Evolutionary conservation across 2,888 invertebrate genomes (phyloP), one percentile per base, ranked within the genome.

Genomic region (Caenorhabditis uteleia): DNA sequence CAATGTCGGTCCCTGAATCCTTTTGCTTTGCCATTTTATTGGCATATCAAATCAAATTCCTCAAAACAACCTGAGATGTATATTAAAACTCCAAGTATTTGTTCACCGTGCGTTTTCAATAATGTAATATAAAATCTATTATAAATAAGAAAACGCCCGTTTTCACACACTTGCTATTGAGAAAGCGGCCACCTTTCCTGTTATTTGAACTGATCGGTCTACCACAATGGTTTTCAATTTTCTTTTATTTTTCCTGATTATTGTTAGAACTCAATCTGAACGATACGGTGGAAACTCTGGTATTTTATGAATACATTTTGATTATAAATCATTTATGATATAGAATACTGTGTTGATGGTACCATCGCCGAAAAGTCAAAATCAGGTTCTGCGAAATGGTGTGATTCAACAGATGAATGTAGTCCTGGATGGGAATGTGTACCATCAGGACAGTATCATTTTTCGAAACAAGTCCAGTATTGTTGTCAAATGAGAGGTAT

Each of bases 401-500:
- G 66, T 48, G 59, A 58, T 2, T 42, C 25, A 16, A 23, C 33
- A 3, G 55, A 51, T 21, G 66, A 66, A 8, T 66, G 66, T 38
- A 51, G 34, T 33, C 23, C 18, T 16, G 66, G 66, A 5, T 66
- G 66, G 66, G 45, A 55, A 31, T 66, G 66, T 38, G 39, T 53
- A 0, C 59, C 66, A 4, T 56, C 66, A 14, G 59, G 55, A 1
- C 46, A 56, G 12, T 59, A 34, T 38, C 71, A 71, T 48, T 71
- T 71, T 44, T 60, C 59, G 0, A 67, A 51, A 16, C 51, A 47
- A 36, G 53, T 71, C 4, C 66, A 62, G 16, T 68, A 62, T 39
- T 71, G 71, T 21, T 71, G 71, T 38, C 71, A 71, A 40, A 62
- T 59, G 29, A 65, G 68, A 62, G 70, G 70, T 70, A 45, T 8